Conservation (phyloP, 1,140 invertebrate species). For the Ptiloglossa arizonensis region DNA sequence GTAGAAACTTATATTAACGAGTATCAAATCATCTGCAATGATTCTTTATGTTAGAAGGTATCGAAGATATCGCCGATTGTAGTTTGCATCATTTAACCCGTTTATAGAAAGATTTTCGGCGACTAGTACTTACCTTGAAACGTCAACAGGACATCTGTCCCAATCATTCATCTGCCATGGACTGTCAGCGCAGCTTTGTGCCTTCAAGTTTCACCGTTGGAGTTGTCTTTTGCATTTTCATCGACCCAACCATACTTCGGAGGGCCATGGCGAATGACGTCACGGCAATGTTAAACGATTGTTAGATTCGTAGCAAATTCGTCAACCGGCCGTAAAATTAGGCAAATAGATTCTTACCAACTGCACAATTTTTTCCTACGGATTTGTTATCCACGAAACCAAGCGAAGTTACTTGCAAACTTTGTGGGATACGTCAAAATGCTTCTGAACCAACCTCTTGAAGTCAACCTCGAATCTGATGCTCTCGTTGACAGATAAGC, state of each 20-base stretch:
- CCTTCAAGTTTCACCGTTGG: background rate
- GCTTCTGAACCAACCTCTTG: background rate
- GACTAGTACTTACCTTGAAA: conserved; percentile 11
- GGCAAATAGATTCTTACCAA: background rate
- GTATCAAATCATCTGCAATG: too few relatives aligned
- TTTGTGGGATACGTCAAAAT: conserved; percentile 3
- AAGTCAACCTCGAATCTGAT: conserved; percentile 26
- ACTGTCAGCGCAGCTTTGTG: conserved; percentile 8
- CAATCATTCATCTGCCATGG: conserved; percentile 12
- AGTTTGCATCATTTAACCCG: too few relatives aligned
- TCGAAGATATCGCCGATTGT: too few relatives aligned
- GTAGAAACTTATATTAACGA: too few relatives aligned
- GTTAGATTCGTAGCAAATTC: background rate
- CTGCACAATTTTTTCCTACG: conserved; percentile 10
- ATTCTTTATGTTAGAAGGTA: too few relatives aligned
- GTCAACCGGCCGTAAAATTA: conserved; percentile 6
- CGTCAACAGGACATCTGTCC: conserved; percentile 28
- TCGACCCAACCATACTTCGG: background rate
- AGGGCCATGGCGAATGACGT: conserved; percentile 7
- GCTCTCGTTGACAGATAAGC: background rate
- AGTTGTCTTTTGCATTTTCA: conserved; percentile 34
- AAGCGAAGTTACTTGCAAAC: conserved; percentile 1
- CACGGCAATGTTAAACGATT: conserved; percentile 3
- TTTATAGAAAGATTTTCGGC: too few relatives aligned
- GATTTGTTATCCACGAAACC: background rate